Evolutionary conservation across 1,140 invertebrate species (phyloP), one percentile per base, ranked within the genome.

Genomic region (Chironomus striatipennis): DNA sequence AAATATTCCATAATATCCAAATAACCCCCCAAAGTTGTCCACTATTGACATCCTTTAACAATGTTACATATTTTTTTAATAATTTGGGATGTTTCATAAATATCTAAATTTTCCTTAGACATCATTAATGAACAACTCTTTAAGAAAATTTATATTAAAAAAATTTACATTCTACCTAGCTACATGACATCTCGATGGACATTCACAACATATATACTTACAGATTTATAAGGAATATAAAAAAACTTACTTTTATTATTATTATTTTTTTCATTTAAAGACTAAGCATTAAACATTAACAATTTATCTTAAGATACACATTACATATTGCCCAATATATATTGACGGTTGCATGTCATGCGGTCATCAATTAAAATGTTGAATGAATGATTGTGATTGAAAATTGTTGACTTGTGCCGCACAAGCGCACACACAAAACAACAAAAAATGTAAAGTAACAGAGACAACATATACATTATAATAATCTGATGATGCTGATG

Each of bases 111-210:
- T 2, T 34, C 5, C 1, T 2, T 34, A 5, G 5, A 34, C 5
- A 5, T 34, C 24, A 34, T 34, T 2, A 34, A 5, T 34, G 24
- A 34, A 34, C 5, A 5, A 57, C n/a, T 5, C 47, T 5, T n/a
- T 57, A 57, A 57, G 18, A 6, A 21, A n/a, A 70, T 70, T 70
- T 70, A 70, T 5, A 70, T 21, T 17, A 12, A 57, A 57, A n/a
- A 57, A 57, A 57, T 57, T 57, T 57, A 12, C 47, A 18, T 18
- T 70, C 17, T 20, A 18, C 65, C 17, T 70, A 20, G 65, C 65
- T 70, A 70, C n/a, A 70, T 70, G 20, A 70, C 17, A 70, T 70
- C 20, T 70, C 20, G 18, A 70, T 57, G 65, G 65, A 70, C 65
- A 70, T 70, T 70, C 65, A 70, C 17, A 70, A 70, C 17, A 70